Evolutionary conservation across 1,140 invertebrate species (phyloP).

Genomic region (Adelges cooleyi): DNA sequence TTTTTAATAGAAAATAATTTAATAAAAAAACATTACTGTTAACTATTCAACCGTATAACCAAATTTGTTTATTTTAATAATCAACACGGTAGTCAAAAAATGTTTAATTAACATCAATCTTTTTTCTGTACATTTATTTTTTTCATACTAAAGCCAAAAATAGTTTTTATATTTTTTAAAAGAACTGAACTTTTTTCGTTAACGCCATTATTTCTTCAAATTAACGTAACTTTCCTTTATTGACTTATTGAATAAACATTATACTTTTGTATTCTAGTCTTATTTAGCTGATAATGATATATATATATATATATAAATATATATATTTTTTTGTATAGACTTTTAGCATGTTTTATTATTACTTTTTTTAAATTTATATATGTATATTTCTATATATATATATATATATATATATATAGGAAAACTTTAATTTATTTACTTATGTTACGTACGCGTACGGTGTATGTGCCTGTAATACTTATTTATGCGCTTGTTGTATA

Average conservation of each 20-base stretch:
- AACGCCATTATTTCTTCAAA: not conserved
- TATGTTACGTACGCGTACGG: not conserved
- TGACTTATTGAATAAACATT: conserved; percentile 23
- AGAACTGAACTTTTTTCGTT: not conserved
- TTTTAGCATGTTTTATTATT: conserved; percentile 18
- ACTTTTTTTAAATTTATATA: conserved; percentile 10
- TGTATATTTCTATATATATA: not conserved
- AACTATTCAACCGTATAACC: too few species aligned
- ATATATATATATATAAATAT: too few species aligned
- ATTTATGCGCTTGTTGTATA: not conserved
- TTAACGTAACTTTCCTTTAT: not conserved
- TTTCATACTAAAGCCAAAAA: not conserved
- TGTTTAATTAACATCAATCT: too few species aligned
- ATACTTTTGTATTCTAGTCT: conserved; percentile 28
- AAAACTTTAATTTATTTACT: conserved; percentile 12
- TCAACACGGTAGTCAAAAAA: too few species aligned
- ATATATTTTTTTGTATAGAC: not conserved
- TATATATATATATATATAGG: not conserved
- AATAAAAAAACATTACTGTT: too few species aligned
- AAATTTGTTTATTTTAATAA: too few species aligned
- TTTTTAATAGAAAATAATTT: too few species aligned
- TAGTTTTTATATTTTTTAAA: not conserved
- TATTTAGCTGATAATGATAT: conserved; percentile 11
- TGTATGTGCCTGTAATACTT: not conserved
- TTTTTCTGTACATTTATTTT: not conserved